Base-by-base conservation (phyloP, 2,888 invertebrate genomes). In the Dromius quadrimaculatus region DNA sequence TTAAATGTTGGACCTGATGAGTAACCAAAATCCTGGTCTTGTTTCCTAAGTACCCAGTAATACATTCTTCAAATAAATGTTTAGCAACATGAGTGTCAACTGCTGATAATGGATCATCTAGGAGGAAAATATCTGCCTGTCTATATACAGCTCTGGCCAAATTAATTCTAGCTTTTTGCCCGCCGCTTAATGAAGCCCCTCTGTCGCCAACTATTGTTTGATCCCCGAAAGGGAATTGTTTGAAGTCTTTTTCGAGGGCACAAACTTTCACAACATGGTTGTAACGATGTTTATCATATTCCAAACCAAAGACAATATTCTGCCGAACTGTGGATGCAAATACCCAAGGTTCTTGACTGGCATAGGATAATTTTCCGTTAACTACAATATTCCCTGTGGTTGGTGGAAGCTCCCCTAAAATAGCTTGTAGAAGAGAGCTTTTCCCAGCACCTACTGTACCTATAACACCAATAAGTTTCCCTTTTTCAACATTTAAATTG, bases 81-180 rank as follows among this genome's bases (percentile, higher is more conserved):
- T 90, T 87, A 0, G 92, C 91, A 0, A 94, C 94, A 73, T 90
- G 90, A 0, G 92, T 87, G 78, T 95, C 94, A 1, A 94, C 94
- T 1, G 94, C 94, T n/a, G 92, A 92, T 34, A 94, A 82, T 0
- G 94, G 94, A 81, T 95, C 94, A 76, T 95, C 94, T 72, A 95
- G 80, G 2, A 95, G 82, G 79, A 93, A 94, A 72, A 95, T 88
- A 78, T 93, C 92, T 0, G 92, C 89, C 78, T 92, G 84, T 72
- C 86, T 81, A 77, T 88, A 89, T 19, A 93, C 86, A 15, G 92
- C 90, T 78, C 92, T 83, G 0, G 89, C 85, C 75, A 90, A 82
- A 77, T 89, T 89, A 50, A 90, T 87, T 45, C 94, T 86, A 4
- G 94, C 93, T 79, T 92, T 88, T 81, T 94, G 94, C 13, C 93